Percentiles rank a stretch among this genome's conserved stretches.
These are phyloP conservation scores for Calonectris borealis DNA, from an alignment of 2,113 vertebrate genomes.

Conservation along the genomic window DNA sequence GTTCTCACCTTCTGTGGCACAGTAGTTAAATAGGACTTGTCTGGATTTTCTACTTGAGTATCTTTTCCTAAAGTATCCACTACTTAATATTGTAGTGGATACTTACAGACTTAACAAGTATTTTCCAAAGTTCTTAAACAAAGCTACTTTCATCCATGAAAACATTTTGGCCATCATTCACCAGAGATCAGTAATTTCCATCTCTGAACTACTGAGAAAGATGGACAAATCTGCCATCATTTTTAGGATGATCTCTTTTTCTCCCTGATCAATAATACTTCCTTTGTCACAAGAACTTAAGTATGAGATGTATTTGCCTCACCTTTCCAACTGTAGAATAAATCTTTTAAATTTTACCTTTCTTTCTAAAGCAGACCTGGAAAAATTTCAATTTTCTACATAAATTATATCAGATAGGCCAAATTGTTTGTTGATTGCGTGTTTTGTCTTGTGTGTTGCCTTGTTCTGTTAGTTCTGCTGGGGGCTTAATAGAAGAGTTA, in stretches of 20 bases:
- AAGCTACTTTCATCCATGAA: neutral
- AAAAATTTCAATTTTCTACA: neutral
- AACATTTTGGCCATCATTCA: neutral
- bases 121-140: neutral
- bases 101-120: neutral
- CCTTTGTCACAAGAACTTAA: neutral
- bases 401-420: neutral
- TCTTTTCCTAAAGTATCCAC: neutral
- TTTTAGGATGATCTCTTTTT: neutral
- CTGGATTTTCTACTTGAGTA: neutral
- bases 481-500: neutral
- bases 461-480: neutral
- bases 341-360: neutral
- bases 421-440: neutral
- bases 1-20: neutral
- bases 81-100: neutral
- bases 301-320: neutral
- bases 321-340: neutral
- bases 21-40: neutral
- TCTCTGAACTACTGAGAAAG: neutral
- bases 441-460: neutral
- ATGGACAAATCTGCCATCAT: neutral
- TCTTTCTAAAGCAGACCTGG: neutral
- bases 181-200: neutral
- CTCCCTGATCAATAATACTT: neutral